Base-by-base conservation (phyloP, 2,113 vertebrate genomes). In the Podarcis raffonei region DNA sequence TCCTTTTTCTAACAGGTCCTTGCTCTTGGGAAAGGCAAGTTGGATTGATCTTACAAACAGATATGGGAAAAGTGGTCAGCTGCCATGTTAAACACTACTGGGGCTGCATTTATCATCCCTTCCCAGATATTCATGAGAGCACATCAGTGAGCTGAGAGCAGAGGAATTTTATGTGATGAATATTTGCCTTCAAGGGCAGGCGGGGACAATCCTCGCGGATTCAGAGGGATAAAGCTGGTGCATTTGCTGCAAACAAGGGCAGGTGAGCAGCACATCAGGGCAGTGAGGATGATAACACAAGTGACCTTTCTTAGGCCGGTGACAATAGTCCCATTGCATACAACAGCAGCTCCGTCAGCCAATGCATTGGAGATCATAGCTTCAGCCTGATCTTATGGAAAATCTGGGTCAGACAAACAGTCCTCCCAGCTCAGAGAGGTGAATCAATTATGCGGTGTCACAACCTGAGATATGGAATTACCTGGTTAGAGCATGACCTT, bases 381-480 rank as follows among this genome's bases (percentile, higher is more conserved):
- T 59, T 59, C 20, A 39, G 48, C 66, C 76, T 80, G 83, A 74
- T 20, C 12, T 85, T 71, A 81, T 37, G 5, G 37, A 80, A 72
- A 81, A 32, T 42, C 22, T 62, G 39, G 68, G 53, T 72, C 77
- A 85, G 53, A 16, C 30, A 71, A 25, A 18, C 1, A 77, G 3
- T 2, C 65, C 23, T 18, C 3, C 4, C 62, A 37, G 9, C 32
- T 6, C 5, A 13, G 22, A 0, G 37, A 59, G 39, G 42, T 3
- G 65, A 65, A 86, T 3, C 42, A 78, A 7, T 25, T 35, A 2
- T 7, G 2, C 1, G 1, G 15, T 3, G 62, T 78, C 39, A 68
- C 13, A 15, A 2, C 35, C 6, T 0, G 3, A 0, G 62, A 20
- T 66, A 12, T 2, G 5, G 13, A 30, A 8, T 15, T 7, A 0